phyloP scores from a whole-genome alignment of 2,888 invertebrate genomes.

The Cheilosia soror region DNA sequence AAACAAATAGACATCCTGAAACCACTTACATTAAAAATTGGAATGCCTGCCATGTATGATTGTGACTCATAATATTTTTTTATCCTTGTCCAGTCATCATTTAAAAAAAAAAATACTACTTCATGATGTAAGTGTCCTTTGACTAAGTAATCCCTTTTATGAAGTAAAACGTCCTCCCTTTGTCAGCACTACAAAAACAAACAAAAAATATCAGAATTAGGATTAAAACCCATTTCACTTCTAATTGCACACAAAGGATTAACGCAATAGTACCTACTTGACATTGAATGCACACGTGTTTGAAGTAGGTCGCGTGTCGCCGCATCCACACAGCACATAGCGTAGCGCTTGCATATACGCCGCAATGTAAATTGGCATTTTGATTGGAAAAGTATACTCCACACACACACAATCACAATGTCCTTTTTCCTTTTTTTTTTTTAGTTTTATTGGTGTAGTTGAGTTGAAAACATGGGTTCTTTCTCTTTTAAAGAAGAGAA shows the following conservation, averaged over 20 bases:
- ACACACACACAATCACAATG: background rate
- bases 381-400: conserved; percentile 35
- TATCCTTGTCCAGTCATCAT: no score
- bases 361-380: conserved; percentile 30
- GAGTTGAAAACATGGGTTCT: background rate
- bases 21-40: no score
- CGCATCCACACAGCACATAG: conserved; percentile 16
- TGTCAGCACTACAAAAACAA: background rate
- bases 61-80: no score
- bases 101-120: no score
- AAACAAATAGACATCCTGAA: no score
- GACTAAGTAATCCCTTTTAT: conserved; percentile 22
- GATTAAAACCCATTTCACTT: conserved; percentile 59
- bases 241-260: conserved; percentile 68
- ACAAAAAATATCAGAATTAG: conserved; percentile 41
- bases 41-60: no score
- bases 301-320: conserved; percentile 64
- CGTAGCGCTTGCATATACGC: background rate
- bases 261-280: conserved; percentile 57
- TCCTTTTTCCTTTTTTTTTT: background rate
- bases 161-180: background rate
- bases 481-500: conserved; percentile 7
- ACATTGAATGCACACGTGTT: conserved; percentile 70
- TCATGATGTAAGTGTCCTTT: background rate
- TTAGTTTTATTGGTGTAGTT: conserved; percentile 9